These are phyloP conservation scores for Polydesmus complanatus DNA, from an alignment of 2,888 invertebrate species.

Conservation along the genomic window DNA sequence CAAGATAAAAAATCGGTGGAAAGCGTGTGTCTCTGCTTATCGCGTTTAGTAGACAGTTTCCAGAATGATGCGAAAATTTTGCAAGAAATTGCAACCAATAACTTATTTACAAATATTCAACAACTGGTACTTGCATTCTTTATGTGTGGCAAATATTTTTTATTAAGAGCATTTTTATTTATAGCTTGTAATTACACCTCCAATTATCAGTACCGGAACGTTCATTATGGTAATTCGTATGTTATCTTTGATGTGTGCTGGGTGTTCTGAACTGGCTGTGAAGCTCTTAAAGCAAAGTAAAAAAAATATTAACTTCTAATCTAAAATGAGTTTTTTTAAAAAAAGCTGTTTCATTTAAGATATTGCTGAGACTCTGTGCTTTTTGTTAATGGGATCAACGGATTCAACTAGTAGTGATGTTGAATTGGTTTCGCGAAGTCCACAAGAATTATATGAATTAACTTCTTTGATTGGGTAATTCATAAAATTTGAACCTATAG, in stretches of 20 bases:
- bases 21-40: conserved; percentile 90
- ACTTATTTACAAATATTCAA: conserved; percentile 80
- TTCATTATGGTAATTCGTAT: conserved; percentile 93
- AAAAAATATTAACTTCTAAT: conserved; percentile 17
- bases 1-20: conserved; percentile 95
- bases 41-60: conserved; percentile 89
- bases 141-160: not conserved
- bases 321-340: not conserved
- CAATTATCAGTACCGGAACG: conserved; percentile 85
- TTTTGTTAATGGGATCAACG: conserved; percentile 78
- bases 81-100: conserved; percentile 85
- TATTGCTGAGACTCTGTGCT: conserved; percentile 87
- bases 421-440: conserved; percentile 75
- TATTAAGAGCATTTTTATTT: conserved; percentile 19
- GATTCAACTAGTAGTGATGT: conserved; percentile 41
- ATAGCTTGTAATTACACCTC: conserved; percentile 80
- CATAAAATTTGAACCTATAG: too few species aligned
- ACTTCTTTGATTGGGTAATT: conserved; percentile 76
- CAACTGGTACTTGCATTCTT: conserved; percentile 56
- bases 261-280: conserved; percentile 86
- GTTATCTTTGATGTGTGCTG: conserved; percentile 89
- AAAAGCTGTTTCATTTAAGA: conserved; percentile 33
- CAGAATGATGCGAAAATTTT: conserved; percentile 78
- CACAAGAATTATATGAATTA: conserved; percentile 94
- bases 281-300: conserved; percentile 70